phyloP scores from a whole-genome alignment of 2,113 vertebrate species.

The Hypomesus transpacificus region DNA sequence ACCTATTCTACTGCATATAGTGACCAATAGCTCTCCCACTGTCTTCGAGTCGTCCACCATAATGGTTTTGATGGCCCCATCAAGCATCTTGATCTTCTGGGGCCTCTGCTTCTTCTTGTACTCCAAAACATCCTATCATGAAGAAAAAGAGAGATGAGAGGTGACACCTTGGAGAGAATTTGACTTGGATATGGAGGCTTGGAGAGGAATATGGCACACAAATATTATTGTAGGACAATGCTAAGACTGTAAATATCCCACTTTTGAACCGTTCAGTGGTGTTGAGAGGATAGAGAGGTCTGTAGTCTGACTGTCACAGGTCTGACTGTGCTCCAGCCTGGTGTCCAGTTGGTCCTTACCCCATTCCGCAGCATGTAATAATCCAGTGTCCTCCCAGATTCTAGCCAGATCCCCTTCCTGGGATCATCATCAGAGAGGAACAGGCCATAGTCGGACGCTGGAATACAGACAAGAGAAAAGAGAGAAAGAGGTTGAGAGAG shows the following conservation, averaged over 20 bases:
- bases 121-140: slow-evolving; percentile 86
- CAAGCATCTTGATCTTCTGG: slow-evolving; percentile 97
- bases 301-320: slow-evolving; percentile 12
- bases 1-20: slow-evolving; percentile 98
- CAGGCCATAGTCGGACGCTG: slow-evolving; percentile 95
- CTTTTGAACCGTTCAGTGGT: background rate
- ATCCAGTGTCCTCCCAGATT: slow-evolving; percentile 94
- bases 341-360: slow-evolving; percentile 69
- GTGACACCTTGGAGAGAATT: background rate
- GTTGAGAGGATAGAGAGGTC: slow-evolving; percentile 25
- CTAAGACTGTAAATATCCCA: background rate
- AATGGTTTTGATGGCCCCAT: slow-evolving; percentile 94
- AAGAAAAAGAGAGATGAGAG: slow-evolving; percentile 1
- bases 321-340: slow-evolving; percentile 26
- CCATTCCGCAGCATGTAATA: slow-evolving; percentile 99
- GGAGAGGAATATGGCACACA: background rate
- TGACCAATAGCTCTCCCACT: slow-evolving; percentile 93
- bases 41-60: slow-evolving; percentile 99
- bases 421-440: slow-evolving; percentile 97
- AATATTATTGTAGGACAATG: background rate
- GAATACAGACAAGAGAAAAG: slow-evolving; percentile 38
- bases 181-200: background rate
- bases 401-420: slow-evolving; percentile 97
- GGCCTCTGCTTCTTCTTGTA: slow-evolving; percentile 99
- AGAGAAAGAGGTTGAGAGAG: background rate